These are phyloP conservation scores for Pinctada fucata DNA, from an alignment of 2,888 invertebrate genomes.

Conservation along the genomic window DNA sequence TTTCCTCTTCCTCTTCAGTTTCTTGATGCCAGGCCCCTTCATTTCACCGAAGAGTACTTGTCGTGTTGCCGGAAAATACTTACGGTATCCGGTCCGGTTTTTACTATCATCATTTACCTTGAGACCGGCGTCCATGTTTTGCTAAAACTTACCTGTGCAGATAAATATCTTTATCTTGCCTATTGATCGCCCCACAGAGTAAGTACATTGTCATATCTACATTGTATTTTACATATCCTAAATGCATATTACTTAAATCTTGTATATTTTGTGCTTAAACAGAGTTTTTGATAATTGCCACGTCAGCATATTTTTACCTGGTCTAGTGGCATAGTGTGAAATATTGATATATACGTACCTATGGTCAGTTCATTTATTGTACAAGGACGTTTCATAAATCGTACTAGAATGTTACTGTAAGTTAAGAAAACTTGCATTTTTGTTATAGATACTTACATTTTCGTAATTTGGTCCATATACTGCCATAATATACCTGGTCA, in stretches of 20 bases:
- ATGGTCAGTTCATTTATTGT: background rate
- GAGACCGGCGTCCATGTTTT: background rate
- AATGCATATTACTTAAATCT: background rate
- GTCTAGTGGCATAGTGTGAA: background rate
- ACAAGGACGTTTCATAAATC: background rate
- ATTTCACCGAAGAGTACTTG: no score
- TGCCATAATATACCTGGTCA: background rate
- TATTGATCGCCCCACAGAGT: slow-evolving; percentile 1
- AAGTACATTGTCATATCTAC: background rate
- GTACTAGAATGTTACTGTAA: background rate
- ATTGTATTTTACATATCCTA: background rate
- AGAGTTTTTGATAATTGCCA: background rate
- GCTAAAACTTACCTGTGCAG: background rate
- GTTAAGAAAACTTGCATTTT: background rate
- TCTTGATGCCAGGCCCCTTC: no score
- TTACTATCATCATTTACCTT: background rate
- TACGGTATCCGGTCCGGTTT: background rate
- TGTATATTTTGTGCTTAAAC: background rate
- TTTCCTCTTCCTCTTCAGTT: no score
- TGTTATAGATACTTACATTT: background rate
- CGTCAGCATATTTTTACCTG: background rate
- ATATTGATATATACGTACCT: background rate
- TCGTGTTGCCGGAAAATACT: background rate
- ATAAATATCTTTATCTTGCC: background rate
- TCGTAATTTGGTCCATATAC: background rate